phyloP scores from a whole-genome alignment of 2,797 vertebrate species.

The Trichosurus vulpecula region DNA sequence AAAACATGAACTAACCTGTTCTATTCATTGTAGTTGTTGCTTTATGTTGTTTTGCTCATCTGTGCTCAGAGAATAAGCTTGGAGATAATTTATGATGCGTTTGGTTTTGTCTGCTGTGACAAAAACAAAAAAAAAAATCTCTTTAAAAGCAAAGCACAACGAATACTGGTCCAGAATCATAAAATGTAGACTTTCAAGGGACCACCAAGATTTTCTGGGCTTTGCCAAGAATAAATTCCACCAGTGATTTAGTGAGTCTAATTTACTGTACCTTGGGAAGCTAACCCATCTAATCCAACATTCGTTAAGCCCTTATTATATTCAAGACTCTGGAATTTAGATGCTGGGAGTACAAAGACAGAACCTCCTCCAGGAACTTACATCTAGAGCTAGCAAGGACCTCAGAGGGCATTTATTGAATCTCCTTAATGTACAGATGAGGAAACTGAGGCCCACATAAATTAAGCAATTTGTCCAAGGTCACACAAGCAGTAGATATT shows the following conservation, averaged over 20 bases:
- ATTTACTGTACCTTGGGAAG: not conserved
- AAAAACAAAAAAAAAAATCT: not conserved
- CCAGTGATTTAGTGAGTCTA: not conserved
- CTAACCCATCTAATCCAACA: not conserved
- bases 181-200: not conserved
- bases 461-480: not conserved
- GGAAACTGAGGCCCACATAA: not conserved
- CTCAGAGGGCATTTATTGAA: not conserved
- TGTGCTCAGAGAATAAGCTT: not conserved
- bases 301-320: not conserved
- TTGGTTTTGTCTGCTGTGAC: not conserved
- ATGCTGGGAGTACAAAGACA: not conserved
- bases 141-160: not conserved
- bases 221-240: not conserved
- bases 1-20: not conserved
- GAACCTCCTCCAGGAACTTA: not conserved
- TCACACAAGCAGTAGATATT: not conserved
- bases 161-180: not conserved
- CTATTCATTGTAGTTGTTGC: not conserved
- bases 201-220: not conserved
- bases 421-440: not conserved
- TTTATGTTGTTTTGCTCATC: not conserved
- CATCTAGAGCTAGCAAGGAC: not conserved
- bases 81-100: not conserved
- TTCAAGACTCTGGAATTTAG: not conserved